phyloP scores from a whole-genome alignment of 2,113 vertebrate genomes.

The Pelobates fuscus region DNA sequence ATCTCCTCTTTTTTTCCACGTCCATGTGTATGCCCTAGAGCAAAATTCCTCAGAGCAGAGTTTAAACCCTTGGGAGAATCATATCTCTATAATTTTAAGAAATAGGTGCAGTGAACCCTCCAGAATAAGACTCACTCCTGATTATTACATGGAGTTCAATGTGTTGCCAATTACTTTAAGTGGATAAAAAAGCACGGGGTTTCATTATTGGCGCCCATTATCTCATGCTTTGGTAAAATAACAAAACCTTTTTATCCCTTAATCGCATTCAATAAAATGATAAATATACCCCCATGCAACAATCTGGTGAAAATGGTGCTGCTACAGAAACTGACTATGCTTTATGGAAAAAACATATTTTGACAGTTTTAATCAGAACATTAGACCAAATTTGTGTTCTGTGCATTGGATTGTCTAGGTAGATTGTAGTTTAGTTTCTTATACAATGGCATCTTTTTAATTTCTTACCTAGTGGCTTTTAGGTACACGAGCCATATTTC shows the following conservation, averaged over 20 bases:
- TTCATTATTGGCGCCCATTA: constrained; percentile 29
- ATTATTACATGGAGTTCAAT: constrained; percentile 28
- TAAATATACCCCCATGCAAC: constrained; percentile 1
- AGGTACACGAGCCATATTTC: too few species aligned
- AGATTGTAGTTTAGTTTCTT: too few species aligned
- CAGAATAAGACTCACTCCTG: constrained; percentile 13
- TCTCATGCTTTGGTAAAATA: constrained; percentile 30
- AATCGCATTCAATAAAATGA: constrained; percentile 25
- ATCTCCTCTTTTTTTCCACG: constrained; percentile 17
- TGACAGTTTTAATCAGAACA: too few species aligned
- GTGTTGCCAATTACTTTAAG: constrained; percentile 31
- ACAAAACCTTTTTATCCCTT: constrained; percentile 35
- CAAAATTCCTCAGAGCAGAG: constrained; percentile 28
- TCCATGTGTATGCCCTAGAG: constrained; percentile 39
- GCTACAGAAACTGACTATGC: neutral
- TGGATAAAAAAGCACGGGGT: constrained; percentile 20
- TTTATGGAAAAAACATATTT: too few species aligned
- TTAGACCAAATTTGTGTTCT: too few species aligned
- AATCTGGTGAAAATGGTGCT: constrained; percentile 15
- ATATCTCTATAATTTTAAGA: constrained; percentile 34
- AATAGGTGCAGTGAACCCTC: constrained; percentile 40
- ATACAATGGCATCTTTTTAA: too few species aligned
- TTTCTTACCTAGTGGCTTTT: too few species aligned
- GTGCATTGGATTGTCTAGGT: too few species aligned
- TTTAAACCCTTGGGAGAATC: neutral